These are phyloP conservation scores for Drosophila triauraria DNA, from an alignment of 1,140 invertebrate species.

Conservation along the genomic window DNA sequence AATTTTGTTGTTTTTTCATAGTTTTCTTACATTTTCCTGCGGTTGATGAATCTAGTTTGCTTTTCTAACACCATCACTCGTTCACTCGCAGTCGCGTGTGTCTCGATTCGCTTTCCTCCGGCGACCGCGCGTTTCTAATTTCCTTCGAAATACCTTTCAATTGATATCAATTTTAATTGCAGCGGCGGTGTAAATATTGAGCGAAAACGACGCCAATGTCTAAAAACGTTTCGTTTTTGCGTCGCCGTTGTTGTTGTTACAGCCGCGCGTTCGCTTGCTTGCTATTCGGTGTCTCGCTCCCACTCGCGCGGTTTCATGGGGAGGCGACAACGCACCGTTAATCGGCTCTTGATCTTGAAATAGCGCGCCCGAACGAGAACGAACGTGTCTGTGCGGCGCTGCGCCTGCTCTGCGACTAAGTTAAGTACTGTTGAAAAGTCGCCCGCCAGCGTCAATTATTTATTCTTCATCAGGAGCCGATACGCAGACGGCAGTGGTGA, in stretches of 20 bases:
- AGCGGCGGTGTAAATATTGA: constrained; percentile 51
- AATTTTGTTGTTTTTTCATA: constrained; percentile 39
- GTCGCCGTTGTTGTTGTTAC: constrained; percentile 6
- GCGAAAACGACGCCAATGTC: constrained; percentile 38
- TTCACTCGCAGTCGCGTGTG: constrained; percentile 24
- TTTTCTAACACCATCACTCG: constrained; percentile 30
- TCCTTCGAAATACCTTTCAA: constrained; percentile 54
- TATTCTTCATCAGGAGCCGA: constrained; percentile 66
- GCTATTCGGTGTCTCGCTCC: constrained; percentile 43
- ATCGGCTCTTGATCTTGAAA: constrained; percentile 68
- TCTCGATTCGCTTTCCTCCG: constrained; percentile 18
- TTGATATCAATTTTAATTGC: constrained; percentile 59
- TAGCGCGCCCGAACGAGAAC: constrained; percentile 23
- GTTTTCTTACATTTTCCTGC: constrained; percentile 63
- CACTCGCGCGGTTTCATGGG: constrained; percentile 37
- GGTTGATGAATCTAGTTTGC: constrained; percentile 36
- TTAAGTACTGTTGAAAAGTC: constrained; percentile 50
- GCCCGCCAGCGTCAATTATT: constrained; percentile 65
- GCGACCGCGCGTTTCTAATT: constrained; percentile 3
- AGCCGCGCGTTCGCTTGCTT: constrained; percentile 48
- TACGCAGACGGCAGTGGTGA: neutral
- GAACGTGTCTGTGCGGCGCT: constrained; percentile 38
- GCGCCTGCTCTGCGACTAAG: constrained; percentile 66
- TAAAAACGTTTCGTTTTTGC: constrained; percentile 37
- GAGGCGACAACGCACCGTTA: constrained; percentile 63